Percentiles rank a stretch among this genome's conserved stretches.
Conservation (phyloP, 1,140 invertebrate species). For the Cryptotermes secundus region DNA sequence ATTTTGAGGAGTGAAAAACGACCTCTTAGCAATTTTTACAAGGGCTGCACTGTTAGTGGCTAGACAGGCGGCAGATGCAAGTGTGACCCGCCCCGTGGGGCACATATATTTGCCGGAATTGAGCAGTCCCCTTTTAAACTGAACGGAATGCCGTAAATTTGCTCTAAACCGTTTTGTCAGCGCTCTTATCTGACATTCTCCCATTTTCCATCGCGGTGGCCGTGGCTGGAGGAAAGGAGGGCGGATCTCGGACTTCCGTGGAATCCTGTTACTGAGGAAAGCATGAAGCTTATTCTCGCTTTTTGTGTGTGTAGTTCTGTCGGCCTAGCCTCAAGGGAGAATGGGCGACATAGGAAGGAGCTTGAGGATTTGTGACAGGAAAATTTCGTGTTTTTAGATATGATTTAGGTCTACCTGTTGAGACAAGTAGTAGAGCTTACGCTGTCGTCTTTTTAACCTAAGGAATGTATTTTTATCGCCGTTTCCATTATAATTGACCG, state of each 20-base stretch:
- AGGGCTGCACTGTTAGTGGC: background rate
- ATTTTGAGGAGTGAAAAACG: slow-evolving; percentile 8
- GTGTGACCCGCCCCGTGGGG: background rate
- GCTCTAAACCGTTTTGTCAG: slow-evolving; percentile 12
- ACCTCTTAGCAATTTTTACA: slow-evolving; percentile 14
- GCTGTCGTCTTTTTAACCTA: too few species aligned
- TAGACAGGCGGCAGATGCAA: slow-evolving; percentile 4
- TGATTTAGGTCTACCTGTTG: background rate
- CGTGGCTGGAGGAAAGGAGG: background rate
- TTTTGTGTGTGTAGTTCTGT: background rate
- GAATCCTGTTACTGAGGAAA: slow-evolving; percentile 11
- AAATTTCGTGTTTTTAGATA: background rate
- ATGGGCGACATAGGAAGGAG: background rate
- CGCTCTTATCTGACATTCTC: background rate
- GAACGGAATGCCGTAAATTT: slow-evolving; percentile 8
- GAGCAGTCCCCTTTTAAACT: slow-evolving; percentile 12
- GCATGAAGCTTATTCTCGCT: background rate
- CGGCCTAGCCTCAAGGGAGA: background rate
- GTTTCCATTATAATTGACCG: too few species aligned
- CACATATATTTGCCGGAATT: background rate
- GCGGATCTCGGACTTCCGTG: background rate
- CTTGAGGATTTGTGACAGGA: background rate
- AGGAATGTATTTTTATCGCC: too few species aligned
- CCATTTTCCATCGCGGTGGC: background rate
- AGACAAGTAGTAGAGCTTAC: background rate